Evolutionary conservation across 2,888 invertebrate genomes (phyloP).

Genomic region (Augiades crinisus): DNA sequence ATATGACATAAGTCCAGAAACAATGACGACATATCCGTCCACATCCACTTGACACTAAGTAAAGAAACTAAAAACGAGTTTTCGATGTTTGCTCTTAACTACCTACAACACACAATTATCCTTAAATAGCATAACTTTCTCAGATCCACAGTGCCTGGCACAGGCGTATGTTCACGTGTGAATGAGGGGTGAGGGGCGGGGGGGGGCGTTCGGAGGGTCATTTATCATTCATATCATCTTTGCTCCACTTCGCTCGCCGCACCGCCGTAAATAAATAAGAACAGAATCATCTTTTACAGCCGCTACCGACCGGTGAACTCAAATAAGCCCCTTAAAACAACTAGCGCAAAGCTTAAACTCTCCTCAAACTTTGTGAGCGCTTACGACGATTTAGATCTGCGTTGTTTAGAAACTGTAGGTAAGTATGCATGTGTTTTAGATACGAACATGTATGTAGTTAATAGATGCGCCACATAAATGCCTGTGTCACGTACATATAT

Average conservation of each 20-base stretch:
- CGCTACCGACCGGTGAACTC: slow-evolving; percentile 43
- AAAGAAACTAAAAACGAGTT: not conserved
- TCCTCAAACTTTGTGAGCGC: slow-evolving; percentile 20
- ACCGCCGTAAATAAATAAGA: slow-evolving; percentile 81
- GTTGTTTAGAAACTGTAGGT: slow-evolving; percentile 60
- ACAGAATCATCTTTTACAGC: slow-evolving; percentile 81
- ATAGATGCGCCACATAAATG: slow-evolving; percentile 45
- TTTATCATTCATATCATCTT: slow-evolving; percentile 82
- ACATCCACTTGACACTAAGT: too few species aligned
- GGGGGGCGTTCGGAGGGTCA: slow-evolving; percentile 70
- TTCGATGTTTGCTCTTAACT: slow-evolving; percentile 12
- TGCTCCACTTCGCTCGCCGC: slow-evolving; percentile 82
- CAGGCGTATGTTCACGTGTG: slow-evolving; percentile 74
- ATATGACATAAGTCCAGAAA: too few species aligned
- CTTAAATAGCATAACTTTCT: slow-evolving; percentile 17
- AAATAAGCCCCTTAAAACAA: slow-evolving; percentile 41
- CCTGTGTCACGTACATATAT: slow-evolving; percentile 34
- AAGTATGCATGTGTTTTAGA: slow-evolving; percentile 72
- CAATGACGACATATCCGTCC: too few species aligned
- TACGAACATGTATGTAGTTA: slow-evolving; percentile 51
- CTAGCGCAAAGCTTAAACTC: slow-evolving; percentile 37
- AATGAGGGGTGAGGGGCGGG: slow-evolving; percentile 45
- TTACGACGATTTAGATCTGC: slow-evolving; percentile 41
- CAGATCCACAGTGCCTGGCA: slow-evolving; percentile 4
- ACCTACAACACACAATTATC: slow-evolving; percentile 18